These are phyloP conservation scores for Chesias legatella DNA, from an alignment of 2,888 invertebrate species.

Conservation along the genomic window DNA sequence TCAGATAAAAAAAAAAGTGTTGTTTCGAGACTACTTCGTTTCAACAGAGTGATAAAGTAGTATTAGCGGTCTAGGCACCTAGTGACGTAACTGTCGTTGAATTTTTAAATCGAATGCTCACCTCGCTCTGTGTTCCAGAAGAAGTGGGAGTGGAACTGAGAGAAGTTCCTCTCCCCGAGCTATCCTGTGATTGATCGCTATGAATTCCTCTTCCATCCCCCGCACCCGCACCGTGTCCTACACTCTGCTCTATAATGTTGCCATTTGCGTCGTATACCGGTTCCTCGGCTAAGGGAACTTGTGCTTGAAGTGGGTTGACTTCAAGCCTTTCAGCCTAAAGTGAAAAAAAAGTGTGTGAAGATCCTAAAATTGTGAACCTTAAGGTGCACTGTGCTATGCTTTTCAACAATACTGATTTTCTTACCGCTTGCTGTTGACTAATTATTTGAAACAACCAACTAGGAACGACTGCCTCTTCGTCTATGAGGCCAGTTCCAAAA, in stretches of 20 bases:
- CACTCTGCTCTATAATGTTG: slow-evolving; percentile 41
- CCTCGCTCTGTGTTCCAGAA: slow-evolving; percentile 58
- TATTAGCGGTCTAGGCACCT: too few species aligned
- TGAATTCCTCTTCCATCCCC: slow-evolving; percentile 72
- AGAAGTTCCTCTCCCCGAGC: slow-evolving; percentile 65
- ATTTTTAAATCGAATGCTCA: too few species aligned
- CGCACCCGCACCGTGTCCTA: slow-evolving; percentile 57
- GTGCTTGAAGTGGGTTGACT: slow-evolving; percentile 22
- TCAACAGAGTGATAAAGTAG: too few species aligned
- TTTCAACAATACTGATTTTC: too few species aligned
- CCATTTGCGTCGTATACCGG: slow-evolving; percentile 53
- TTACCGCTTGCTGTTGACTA: slow-evolving; percentile 58
- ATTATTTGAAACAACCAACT: slow-evolving; percentile 66
- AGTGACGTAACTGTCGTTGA: too few species aligned
- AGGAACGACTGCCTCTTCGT: slow-evolving; percentile 62
- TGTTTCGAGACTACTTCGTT: too few species aligned
- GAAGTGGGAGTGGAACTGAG: slow-evolving; percentile 60
- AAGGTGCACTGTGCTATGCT: too few species aligned
- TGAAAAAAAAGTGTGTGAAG: neutral
- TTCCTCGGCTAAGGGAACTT: slow-evolving; percentile 32
- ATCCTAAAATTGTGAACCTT: too few species aligned
- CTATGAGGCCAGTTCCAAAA: slow-evolving; percentile 54
- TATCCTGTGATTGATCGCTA: slow-evolving; percentile 66
- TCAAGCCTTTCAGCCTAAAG: slow-evolving; percentile 34
- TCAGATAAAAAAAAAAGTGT: too few species aligned